Evolutionary conservation across 2,113 vertebrate genomes (phyloP).

Genomic region (Boulengerochromis microlepis): DNA sequence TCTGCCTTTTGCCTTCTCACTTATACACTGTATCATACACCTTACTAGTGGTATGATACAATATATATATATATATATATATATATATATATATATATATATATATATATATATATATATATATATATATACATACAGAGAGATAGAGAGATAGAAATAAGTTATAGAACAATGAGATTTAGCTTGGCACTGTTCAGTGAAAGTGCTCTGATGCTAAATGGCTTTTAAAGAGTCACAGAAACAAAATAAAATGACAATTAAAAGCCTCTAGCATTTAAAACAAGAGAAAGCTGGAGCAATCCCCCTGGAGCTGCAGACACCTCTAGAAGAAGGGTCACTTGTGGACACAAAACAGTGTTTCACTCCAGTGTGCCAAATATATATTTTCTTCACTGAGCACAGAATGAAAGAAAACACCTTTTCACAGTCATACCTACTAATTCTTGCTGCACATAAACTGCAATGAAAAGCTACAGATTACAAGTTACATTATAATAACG

Average conservation of each 20-base stretch:
- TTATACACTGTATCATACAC: neutral
- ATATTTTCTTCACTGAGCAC: neutral
- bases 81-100: neutral
- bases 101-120: too few species aligned
- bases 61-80: accelerated
- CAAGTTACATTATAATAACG: neutral
- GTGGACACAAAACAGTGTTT: neutral
- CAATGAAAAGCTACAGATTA: neutral
- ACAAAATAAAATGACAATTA: neutral
- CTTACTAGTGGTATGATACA: neutral
- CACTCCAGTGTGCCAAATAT: neutral
- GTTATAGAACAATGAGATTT: neutral
- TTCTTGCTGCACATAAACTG: neutral
- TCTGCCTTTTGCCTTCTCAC: neutral
- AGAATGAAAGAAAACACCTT: neutral
- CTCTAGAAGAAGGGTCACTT: neutral
- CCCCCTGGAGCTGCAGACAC: neutral
- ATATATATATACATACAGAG: accelerated
- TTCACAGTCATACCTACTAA: neutral
- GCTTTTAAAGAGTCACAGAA: neutral
- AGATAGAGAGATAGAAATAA: neutral
- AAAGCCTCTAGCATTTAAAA: neutral
- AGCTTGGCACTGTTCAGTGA: accelerated
- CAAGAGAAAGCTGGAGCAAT: neutral
- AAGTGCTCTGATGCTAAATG: neutral